Base-by-base conservation (phyloP, 2,113 vertebrate genomes). In the Alligator mississippiensis region DNA sequence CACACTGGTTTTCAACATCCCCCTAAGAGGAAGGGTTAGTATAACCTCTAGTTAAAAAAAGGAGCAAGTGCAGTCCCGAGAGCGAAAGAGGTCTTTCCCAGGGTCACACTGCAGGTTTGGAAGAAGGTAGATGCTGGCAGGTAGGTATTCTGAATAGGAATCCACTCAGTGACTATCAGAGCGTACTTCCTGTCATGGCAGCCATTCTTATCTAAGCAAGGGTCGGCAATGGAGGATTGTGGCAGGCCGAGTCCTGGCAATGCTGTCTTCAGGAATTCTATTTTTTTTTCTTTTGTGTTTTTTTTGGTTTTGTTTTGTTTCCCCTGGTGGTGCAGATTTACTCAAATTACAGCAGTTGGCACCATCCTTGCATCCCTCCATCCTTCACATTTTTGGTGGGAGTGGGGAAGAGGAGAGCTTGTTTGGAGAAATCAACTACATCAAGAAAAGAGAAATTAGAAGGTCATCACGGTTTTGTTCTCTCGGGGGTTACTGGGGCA, bases 231-330 rank as follows among this genome's bases (percentile, higher is more conserved):
- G 0, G 14, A 3, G 62, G 77, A 75, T 64, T 92, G 61, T 28
- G 18, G 68, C 80, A 72, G 68, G 55, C 89, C 84, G 62, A 6
- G 77, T 82, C 62, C 82, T 93, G 38, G 5, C 60, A 94, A 82
- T 94, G 76, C 68, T 94, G 96, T 94, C 96, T 96, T 97, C 93
- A 81, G 60, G 93, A 90, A 87, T 96, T 96, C 82, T 92, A 60
- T 0, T 87, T 87, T 82, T 79, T 90, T 88, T 97, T 85, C 90
- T 93, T 95, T 87, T 93, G 92, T 81, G 79, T 75, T 82, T 94
- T 94, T 94, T 92, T 25, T 13, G 8, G 27, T 93, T 90, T 89
- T 94, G 21, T 89, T 91, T 90, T 72, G 24, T 83, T 90, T 94
- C 74, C 80, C 77, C 30, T 93, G 11, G 8, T 85, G 66, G 87